Conservation (phyloP, 2,113 vertebrate species). For the Lucifuga dentata region DNA sequence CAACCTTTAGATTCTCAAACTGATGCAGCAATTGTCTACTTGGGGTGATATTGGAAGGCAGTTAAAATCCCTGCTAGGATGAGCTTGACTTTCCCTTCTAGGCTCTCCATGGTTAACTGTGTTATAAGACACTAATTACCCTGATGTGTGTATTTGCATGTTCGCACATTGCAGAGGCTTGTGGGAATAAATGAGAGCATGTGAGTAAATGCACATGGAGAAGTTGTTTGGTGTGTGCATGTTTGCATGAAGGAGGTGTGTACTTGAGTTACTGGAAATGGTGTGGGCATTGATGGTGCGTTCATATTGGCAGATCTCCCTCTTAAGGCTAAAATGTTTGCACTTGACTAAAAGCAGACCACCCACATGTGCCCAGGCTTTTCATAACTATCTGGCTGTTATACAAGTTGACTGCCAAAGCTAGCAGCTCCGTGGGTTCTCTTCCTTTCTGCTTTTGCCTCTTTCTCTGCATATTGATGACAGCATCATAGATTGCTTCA, state of each 20-base stretch:
- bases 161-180: conserved; percentile 20
- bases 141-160: conserved; percentile 25
- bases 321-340: conserved; percentile 85
- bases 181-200: conserved; percentile 29
- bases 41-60: background rate
- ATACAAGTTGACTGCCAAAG: conserved; percentile 75
- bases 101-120: conserved; percentile 5
- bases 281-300: conserved; percentile 74
- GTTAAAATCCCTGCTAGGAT: conserved; percentile 33
- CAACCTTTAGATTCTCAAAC: background rate
- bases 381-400: conserved; percentile 76
- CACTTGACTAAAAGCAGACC: conserved; percentile 83
- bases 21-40: background rate
- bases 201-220: conserved; percentile 21
- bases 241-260: conserved; percentile 27
- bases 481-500: conserved; percentile 47
- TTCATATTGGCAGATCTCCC: conserved; percentile 74
- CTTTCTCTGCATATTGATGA: conserved; percentile 35
- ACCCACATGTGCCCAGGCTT: conserved; percentile 73
- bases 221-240: conserved; percentile 10
- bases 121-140: conserved; percentile 38
- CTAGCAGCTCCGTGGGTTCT: conserved; percentile 46
- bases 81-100: conserved; percentile 20
- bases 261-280: conserved; percentile 36
- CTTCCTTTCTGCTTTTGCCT: conserved; percentile 16